Evolutionary conservation across 2,888 invertebrate species (phyloP), one percentile per base, ranked within the genome.

Genomic region (Leucophenga montana): DNA sequence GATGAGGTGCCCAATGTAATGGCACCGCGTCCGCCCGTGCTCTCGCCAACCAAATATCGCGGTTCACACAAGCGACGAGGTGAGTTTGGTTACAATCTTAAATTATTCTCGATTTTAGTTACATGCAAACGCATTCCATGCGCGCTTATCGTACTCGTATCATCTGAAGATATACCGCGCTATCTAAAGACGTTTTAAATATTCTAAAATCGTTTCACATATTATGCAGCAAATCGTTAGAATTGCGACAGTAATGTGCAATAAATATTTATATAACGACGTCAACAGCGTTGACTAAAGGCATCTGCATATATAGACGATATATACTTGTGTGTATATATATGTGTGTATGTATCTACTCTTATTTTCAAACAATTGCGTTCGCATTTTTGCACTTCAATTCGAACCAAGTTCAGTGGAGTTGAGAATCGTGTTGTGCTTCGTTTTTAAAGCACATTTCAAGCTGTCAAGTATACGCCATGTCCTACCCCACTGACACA

Each of bases 1-100:
- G 89, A 89, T 84, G 89, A 89, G 78, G 89, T 88, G 74, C 89
- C 89, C 74, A 87, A 84, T 78, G 88, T 88, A 87, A 78, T 87
- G 80, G 89, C 89, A 11, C 89, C 89, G 14, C 84, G 87, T 44
- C 88, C 88, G 59, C 89, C 89, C 1, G 71, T 86, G 3, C 73
- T 85, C 14, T 86, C 87, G 20, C 87, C 88, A 3, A 85, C 80
- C 68, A 88, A 87, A 83, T 88, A 88, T 73, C 86, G 87, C 20
- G 84, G 86, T 66, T 75, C 78, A 13, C 84, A 84, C 74, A 83
- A 85, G 57, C 74, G 85, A 74, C 80, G 85, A 81, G 88, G 88
- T 88, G 76, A 88, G 88, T 86, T 50, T 20, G 3, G 14, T 39
- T 39, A 11, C 1, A 39, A n/a, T n/a, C n/a, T n/a, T n/a, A n/a